Percentiles rank a stretch among this genome's conserved stretches.
These are phyloP conservation scores for Mastacembelus armatus DNA, from an alignment of 2,797 vertebrate species.

Conservation along the genomic window DNA sequence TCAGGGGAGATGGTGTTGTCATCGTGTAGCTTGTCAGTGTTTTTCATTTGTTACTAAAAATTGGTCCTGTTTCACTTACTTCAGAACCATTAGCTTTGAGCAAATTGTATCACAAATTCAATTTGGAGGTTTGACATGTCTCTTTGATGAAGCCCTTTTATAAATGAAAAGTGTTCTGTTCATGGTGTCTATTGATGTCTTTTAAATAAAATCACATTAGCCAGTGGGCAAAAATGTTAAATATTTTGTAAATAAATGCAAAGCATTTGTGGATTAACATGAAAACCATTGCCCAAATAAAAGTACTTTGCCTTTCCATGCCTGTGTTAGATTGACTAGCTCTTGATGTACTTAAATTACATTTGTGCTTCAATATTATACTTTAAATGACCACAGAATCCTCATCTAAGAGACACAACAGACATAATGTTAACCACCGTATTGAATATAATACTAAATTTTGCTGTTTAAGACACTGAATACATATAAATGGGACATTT, in stretches of 20 bases:
- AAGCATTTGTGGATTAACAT: background rate
- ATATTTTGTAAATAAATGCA: background rate
- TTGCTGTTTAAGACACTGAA: background rate
- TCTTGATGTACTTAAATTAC: too few species aligned
- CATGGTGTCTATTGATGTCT: background rate
- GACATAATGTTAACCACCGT: too few species aligned
- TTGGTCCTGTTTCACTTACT: constrained; percentile 10
- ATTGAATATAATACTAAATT: too few species aligned
- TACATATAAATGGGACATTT: background rate
- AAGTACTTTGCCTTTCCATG: too few species aligned
- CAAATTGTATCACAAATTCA: constrained; percentile 3
- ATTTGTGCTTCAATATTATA: too few species aligned
- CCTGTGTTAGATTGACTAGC: too few species aligned
- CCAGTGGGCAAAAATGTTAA: background rate
- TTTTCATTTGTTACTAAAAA: constrained; percentile 28
- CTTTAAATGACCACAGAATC: too few species aligned
- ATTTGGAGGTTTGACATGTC: background rate
- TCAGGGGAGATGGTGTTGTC: constrained; percentile 23
- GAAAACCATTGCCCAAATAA: too few species aligned
- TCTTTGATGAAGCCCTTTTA: constrained; percentile 1
- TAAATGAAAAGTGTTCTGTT: background rate
- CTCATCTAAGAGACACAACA: too few species aligned
- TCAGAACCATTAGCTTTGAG: constrained; percentile 7
- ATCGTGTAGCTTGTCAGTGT: constrained; percentile 7
- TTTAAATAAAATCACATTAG: background rate